Evolutionary conservation across 1,140 invertebrate genomes (phyloP).

Genomic region (Drosophila lacertosa): DNA sequence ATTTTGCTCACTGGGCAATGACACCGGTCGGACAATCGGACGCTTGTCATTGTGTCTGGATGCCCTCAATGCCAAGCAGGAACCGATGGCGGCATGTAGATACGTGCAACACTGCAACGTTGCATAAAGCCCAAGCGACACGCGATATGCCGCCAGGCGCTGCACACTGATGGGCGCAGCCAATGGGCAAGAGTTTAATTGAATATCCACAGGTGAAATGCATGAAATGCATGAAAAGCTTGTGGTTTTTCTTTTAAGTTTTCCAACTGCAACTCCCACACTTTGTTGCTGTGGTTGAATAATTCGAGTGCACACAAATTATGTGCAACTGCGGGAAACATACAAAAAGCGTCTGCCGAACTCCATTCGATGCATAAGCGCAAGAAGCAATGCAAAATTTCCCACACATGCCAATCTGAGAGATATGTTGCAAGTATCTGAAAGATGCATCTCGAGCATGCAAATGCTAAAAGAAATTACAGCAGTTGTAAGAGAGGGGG

Average conservation of each 20-base stretch:
- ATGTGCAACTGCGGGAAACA: slow-evolving; percentile 37
- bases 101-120: slow-evolving; percentile 29
- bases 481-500: background rate
- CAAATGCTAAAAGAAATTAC: slow-evolving; percentile 70
- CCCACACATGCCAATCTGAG: slow-evolving; percentile 68
- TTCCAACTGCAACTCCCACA: slow-evolving; percentile 57
- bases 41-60: slow-evolving; percentile 28
- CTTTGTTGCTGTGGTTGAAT: slow-evolving; percentile 28
- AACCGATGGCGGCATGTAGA: slow-evolving; percentile 49
- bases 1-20: slow-evolving; percentile 60
- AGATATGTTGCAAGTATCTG: slow-evolving; percentile 66
- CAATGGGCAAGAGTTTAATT: slow-evolving; percentile 58
- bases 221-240: slow-evolving; percentile 31
- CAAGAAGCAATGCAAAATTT: slow-evolving; percentile 51
- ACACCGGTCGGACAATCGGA: slow-evolving; percentile 38
- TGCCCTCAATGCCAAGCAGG: slow-evolving; percentile 76
- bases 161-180: slow-evolving; percentile 6
- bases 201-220: slow-evolving; percentile 57
- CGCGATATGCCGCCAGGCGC: slow-evolving; percentile 51
- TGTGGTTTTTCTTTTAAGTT: slow-evolving; percentile 21
- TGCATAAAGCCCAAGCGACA: slow-evolving; percentile 70
- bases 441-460: slow-evolving; percentile 50
- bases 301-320: slow-evolving; percentile 35
- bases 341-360: slow-evolving; percentile 22
- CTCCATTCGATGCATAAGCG: slow-evolving; percentile 3